These are phyloP conservation scores for Brenthis hecate DNA, from an alignment of 2,888 invertebrate genomes.

Conservation along the genomic window DNA sequence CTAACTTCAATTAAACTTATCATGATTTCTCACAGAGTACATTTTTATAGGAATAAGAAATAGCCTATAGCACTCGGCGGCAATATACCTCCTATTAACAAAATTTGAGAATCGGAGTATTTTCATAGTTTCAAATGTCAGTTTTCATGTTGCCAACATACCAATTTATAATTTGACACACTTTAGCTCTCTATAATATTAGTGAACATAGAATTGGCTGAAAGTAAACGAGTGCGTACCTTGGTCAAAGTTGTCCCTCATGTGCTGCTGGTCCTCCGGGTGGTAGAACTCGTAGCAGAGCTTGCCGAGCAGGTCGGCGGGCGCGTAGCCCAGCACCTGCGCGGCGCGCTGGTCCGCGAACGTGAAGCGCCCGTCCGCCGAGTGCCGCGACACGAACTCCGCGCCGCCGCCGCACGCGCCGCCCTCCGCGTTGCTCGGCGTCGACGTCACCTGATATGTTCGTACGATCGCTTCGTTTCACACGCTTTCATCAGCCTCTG, in stretches of 20 bases:
- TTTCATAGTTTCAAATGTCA: no score
- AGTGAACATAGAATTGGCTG: background rate
- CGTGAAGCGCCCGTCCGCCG: slow-evolving; percentile 98
- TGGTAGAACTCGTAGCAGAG: slow-evolving; percentile 99
- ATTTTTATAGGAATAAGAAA: no score
- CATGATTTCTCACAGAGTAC: no score
- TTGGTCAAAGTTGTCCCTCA: slow-evolving; percentile 99
- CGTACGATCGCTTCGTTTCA: background rate
- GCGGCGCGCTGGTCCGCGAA: slow-evolving; percentile 99
- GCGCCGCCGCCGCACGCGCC: slow-evolving; percentile 89
- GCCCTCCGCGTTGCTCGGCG: slow-evolving; percentile 95
- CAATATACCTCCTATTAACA: no score
- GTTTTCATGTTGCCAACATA: no score
- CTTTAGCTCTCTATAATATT: no score
- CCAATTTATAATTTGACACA: no score
- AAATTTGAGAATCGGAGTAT: no score
- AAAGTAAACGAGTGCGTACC: slow-evolving; percentile 74
- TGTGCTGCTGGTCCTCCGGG: slow-evolving; percentile 97
- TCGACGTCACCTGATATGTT: slow-evolving; percentile 88
- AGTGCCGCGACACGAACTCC: slow-evolving; percentile 98
- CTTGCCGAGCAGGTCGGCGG: slow-evolving; percentile 96
- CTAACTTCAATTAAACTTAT: no score
- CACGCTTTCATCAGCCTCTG: background rate
- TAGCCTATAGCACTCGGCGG: no score
- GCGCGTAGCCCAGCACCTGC: slow-evolving; percentile 94